Conservation (phyloP, 2,888 invertebrate genomes). For the Drosophila nigricruria region DNA sequence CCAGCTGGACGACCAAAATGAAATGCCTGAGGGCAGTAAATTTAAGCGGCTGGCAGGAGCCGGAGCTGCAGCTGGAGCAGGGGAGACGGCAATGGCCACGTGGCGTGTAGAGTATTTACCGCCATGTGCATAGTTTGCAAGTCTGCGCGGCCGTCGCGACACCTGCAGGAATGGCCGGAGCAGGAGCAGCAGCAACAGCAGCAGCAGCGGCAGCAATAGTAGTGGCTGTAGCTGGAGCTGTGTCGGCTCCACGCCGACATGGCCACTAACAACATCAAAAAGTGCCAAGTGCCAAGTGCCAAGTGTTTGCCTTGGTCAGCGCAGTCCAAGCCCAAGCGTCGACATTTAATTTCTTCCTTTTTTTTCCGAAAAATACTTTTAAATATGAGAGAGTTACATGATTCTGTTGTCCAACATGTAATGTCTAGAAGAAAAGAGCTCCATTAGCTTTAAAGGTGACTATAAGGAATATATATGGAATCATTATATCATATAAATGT, state of each 20-base stretch:
- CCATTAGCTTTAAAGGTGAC: neutral
- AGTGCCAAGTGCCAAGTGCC: slow-evolving; percentile 77
- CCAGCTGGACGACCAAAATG: slow-evolving; percentile 46
- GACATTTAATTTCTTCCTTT: slow-evolving; percentile 32
- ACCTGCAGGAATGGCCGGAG: slow-evolving; percentile 70
- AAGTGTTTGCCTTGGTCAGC: slow-evolving; percentile 77
- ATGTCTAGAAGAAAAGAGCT: neutral
- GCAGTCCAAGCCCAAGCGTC: slow-evolving; percentile 19
- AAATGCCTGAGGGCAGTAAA: slow-evolving; percentile 79
- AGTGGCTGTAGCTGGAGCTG: neutral
- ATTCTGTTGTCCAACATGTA: too few relatives aligned
- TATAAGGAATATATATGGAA: neutral
- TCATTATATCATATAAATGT: neutral
- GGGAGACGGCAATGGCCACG: slow-evolving; percentile 48
- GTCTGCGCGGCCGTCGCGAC: slow-evolving; percentile 75
- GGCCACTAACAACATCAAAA: slow-evolving; percentile 81
- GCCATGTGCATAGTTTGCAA: slow-evolving; percentile 80
- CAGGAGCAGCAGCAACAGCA: neutral
- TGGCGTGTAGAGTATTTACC: slow-evolving; percentile 75
- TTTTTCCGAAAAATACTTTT: neutral
- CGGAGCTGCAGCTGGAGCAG: slow-evolving; percentile 5
- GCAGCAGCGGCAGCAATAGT: neutral
- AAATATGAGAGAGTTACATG: neutral
- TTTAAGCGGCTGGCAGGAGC: slow-evolving; percentile 55
- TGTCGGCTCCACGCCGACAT: slow-evolving; percentile 58